A percentile compares a stretch with the other conserved stretches of the same genome.
phyloP scores from a whole-genome alignment of 1,140 invertebrate genomes.

The Drosophila navojoa region DNA sequence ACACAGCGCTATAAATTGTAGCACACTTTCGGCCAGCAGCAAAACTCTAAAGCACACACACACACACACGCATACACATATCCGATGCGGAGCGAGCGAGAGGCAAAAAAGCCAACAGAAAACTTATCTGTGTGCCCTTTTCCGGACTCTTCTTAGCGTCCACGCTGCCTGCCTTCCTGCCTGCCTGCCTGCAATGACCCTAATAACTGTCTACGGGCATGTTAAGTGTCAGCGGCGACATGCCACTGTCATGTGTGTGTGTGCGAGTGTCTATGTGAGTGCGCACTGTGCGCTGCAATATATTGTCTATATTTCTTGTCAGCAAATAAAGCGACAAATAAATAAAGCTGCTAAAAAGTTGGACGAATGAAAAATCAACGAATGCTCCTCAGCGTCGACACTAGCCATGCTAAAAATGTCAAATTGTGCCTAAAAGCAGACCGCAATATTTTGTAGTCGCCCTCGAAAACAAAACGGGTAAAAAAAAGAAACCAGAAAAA shows the following conservation, averaged over 20 bases:
- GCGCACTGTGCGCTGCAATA: constrained; percentile 45
- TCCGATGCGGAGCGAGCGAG: constrained; percentile 18
- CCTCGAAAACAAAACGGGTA: constrained; percentile 4
- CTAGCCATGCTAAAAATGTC: constrained; percentile 65
- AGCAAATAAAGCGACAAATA: constrained; percentile 79
- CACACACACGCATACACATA: constrained; percentile 18
- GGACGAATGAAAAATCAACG: constrained; percentile 54
- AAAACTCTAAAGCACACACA: constrained; percentile 70
- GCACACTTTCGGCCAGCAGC: constrained; percentile 61
- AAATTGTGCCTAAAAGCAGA: constrained; percentile 76
- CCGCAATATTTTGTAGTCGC: constrained; percentile 70
- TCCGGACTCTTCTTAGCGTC: constrained; percentile 18
- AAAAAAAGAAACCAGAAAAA: too few species aligned
- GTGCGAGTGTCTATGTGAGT: constrained; percentile 11
- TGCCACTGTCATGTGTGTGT: constrained; percentile 64
- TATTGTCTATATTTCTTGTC: constrained; percentile 81
- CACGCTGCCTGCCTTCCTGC: constrained; percentile 22
- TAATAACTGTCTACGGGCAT: constrained; percentile 81
- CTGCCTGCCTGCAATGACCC: constrained; percentile 53
- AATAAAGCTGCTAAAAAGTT: constrained; percentile 78
- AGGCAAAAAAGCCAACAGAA: constrained; percentile 26
- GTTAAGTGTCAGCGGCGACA: constrained; percentile 80
- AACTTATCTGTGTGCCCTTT: constrained; percentile 51
- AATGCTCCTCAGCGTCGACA: constrained; percentile 2
- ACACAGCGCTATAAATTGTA: constrained; percentile 71